Evolutionary conservation across 1,140 invertebrate genomes (phyloP), one percentile per base, ranked within the genome.

Genomic region (Nilaparvata lugens): DNA sequence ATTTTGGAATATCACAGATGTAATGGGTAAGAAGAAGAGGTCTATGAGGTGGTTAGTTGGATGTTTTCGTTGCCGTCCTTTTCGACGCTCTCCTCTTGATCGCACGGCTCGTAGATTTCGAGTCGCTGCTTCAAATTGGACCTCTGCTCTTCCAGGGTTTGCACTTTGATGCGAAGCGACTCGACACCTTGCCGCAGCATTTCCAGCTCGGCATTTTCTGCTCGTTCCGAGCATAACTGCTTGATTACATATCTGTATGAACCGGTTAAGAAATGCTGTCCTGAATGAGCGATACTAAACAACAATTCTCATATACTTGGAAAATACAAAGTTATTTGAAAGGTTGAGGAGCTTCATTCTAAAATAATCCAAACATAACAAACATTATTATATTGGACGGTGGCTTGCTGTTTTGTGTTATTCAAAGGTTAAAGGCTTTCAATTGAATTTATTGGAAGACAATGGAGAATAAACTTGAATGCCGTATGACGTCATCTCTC

Each of bases 71-170:
- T 23, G 2, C 4, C 45, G 1, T 55, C 25, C 35, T 55, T 18
- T 11, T 55, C 53, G 13, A 0, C 4, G n/a, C 0, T 1, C n/a
- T 4, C n/a, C 1, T 31, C 53, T 55, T 31, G 13, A 23, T 60
- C 59, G 24, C 14, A 18, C 7, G 59, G 59, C 14, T 60, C 59
- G 45, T 42, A 54, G 18, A 52, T 31, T 16, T 35, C 52, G 9
- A 60, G 35, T 28, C 59, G 35, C 19, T 60, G 52, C 31, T 62
- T 62, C 18, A 62, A 42, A 11, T 52, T 40, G 4, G 31, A 7
- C 9, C 14, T 55, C 28, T 60, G 45, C 16, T 45, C 59, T 38
- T 60, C 52, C 4, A 55, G 23, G 19, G 31, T 25, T 21, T 54
- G 52, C 24, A 60, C 35, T 55, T 55, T 31, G 21, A 55, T 11